Evolutionary conservation across 2,888 invertebrate species (phyloP).

Genomic region (Julus scanicus): DNA sequence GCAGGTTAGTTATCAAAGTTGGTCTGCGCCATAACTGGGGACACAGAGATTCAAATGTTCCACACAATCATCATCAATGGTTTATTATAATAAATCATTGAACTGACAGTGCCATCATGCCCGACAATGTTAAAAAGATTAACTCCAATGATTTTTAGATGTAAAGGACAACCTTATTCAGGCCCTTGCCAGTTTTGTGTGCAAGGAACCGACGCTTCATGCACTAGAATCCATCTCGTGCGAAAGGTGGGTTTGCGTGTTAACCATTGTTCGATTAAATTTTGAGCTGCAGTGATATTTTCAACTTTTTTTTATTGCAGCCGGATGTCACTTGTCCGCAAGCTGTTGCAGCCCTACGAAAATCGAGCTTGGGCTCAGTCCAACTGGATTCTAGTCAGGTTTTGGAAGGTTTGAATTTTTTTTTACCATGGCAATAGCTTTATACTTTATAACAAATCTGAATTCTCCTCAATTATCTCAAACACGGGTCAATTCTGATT

Average conservation of each 20-base stretch:
- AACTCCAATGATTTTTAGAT: conserved; percentile 65
- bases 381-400: conserved; percentile 84
- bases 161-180: conserved; percentile 81
- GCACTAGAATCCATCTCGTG: conserved; percentile 77
- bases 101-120: no score
- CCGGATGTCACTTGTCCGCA: conserved; percentile 71
- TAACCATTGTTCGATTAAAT: background rate
- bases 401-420: conserved; percentile 74
- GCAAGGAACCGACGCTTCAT: conserved; percentile 77
- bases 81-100: no score
- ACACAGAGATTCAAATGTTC: no score
- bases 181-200: conserved; percentile 80
- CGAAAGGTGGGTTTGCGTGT: conserved; percentile 70
- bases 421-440: conserved; percentile 57
- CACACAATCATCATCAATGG: no score
- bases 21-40: no score
- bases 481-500: no score
- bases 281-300: no score
- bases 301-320: conserved; percentile 63
- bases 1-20: conserved; percentile 59
- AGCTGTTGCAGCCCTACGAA: conserved; percentile 80
- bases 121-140: no score
- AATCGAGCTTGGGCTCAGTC: conserved; percentile 84
- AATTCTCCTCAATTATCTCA: no score
- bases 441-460: no score